Conservation (phyloP, 2,113 vertebrate genomes). For the Phoenicopterus ruber region DNA sequence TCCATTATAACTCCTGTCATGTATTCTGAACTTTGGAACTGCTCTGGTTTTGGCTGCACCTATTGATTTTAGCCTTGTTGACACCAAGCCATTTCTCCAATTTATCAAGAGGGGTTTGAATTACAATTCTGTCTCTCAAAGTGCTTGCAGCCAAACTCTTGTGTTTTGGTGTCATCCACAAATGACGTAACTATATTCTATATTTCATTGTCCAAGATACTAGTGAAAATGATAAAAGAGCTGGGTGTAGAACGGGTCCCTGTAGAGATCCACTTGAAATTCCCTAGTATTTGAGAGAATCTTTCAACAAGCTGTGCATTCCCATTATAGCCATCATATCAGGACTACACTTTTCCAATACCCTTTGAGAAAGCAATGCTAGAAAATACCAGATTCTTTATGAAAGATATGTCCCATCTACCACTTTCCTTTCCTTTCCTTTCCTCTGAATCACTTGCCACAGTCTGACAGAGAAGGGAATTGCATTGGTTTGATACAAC, state of each 20-base stretch:
- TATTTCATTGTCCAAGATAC: neutral
- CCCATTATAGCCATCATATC: neutral
- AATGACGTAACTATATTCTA: neutral
- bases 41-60: neutral
- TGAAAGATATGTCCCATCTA: neutral
- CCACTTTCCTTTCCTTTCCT: too few species aligned
- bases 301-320: neutral
- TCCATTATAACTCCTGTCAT: neutral
- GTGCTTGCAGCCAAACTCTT: neutral
- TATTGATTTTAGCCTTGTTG: neutral
- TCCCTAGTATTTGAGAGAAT: neutral
- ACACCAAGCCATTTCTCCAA: neutral
- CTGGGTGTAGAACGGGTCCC: neutral
- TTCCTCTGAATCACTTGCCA: neutral
- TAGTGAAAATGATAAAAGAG: neutral
- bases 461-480: neutral
- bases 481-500: neutral
- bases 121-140: neutral
- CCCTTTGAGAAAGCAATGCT: neutral
- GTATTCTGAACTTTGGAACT: neutral
- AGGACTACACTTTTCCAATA: neutral
- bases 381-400: neutral
- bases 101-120: neutral
- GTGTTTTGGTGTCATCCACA: neutral
- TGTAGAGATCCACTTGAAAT: neutral